Conservation (phyloP, 2,888 invertebrate genomes). For the Standfussiana lucernea region DNA sequence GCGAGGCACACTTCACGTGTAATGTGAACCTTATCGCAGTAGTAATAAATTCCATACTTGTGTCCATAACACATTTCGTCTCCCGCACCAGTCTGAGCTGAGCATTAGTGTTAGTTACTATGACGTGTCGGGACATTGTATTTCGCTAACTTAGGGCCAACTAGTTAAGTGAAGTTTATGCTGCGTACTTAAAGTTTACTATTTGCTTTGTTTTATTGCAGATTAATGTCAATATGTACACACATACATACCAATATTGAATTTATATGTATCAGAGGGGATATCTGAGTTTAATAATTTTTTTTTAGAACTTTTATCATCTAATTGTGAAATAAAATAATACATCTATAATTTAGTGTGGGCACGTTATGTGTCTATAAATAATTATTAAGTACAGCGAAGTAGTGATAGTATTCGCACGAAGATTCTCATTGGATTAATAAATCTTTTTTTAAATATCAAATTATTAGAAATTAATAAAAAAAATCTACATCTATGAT, state of each 20-base stretch:
- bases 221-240: constrained; percentile 42
- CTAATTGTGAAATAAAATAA: constrained; percentile 18
- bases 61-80: constrained; percentile 16
- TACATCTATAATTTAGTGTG: constrained; percentile 26
- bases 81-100: constrained; percentile 36
- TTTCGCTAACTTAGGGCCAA: constrained; percentile 75
- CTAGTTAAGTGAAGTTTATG: constrained; percentile 70
- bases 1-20: background rate
- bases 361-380: constrained; percentile 20
- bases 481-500: constrained; percentile 52
- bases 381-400: constrained; percentile 60
- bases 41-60: constrained; percentile 30
- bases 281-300: constrained; percentile 23
- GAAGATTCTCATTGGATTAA: constrained; percentile 54
- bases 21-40: constrained; percentile 21
- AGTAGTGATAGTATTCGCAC: constrained; percentile 56
- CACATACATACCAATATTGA: constrained; percentile 37
- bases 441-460: constrained; percentile 41
- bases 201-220: constrained; percentile 59
- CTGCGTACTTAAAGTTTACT: constrained; percentile 67
- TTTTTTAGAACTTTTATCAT: constrained; percentile 10
- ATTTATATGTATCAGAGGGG: constrained; percentile 31
- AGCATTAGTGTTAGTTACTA: constrained; percentile 53
- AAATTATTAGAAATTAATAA: constrained; percentile 50
- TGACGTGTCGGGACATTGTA: constrained; percentile 54